These are phyloP conservation scores for Drosophila takahashii DNA, from an alignment of 1,140 invertebrate genomes.

Conservation along the genomic window DNA sequence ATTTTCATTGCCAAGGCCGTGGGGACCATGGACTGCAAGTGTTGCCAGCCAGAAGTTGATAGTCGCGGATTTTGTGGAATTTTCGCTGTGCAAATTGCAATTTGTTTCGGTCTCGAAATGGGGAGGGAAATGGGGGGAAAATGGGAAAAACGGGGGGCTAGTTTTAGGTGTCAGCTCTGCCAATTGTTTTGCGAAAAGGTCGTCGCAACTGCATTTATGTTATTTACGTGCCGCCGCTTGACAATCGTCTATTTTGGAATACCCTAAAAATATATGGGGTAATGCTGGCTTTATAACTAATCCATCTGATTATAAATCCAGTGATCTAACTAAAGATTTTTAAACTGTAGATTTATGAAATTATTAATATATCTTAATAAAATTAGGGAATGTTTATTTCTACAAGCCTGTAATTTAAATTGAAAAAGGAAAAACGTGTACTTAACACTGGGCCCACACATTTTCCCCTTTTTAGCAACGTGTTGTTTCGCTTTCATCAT, in stretches of 20 bases:
- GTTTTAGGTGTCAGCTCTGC: conserved; percentile 35
- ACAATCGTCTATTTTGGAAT: not conserved
- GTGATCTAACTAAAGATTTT: too few species aligned
- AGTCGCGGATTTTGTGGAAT: conserved; percentile 20
- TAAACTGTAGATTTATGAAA: too few species aligned
- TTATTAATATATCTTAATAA: too few species aligned
- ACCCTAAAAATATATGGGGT: conserved; percentile 8
- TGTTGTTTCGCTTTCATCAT: conserved; percentile 3
- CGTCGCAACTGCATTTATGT: conserved; percentile 31
- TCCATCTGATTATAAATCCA: not conserved
- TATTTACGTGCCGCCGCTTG: conserved; percentile 21
- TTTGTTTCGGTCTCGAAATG: not conserved
- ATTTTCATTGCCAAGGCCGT: conserved; percentile 73
- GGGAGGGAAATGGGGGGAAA: not conserved
- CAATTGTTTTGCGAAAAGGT: conserved; percentile 51
- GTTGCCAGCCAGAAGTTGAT: conserved; percentile 9
- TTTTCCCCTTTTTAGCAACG: not conserved
- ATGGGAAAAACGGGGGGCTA: not conserved
- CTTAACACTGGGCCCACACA: conserved; percentile 5
- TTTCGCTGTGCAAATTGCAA: conserved; percentile 23
- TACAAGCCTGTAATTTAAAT: not conserved
- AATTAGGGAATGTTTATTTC: too few species aligned
- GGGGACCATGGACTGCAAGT: conserved; percentile 14
- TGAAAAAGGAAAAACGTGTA: not conserved
- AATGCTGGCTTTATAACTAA: not conserved